Evolutionary conservation across 2,888 invertebrate genomes (phyloP).

Genomic region (Fissipunctia ypsillon): DNA sequence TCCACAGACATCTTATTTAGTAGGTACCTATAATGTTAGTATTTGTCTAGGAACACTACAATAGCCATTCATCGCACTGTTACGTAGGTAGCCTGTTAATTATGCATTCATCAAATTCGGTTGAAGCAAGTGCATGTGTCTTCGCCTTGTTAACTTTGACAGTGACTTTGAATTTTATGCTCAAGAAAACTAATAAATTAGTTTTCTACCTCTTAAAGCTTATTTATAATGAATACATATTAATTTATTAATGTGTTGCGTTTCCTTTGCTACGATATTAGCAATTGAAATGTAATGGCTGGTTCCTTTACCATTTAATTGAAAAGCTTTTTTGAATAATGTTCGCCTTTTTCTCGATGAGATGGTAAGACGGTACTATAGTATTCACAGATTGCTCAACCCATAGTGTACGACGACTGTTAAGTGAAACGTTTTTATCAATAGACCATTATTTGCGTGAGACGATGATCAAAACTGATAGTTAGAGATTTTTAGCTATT

Average conservation of each 20-base stretch:
- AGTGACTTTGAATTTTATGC: conserved; percentile 57
- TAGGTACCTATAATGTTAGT: conserved; percentile 44
- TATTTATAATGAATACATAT: conserved; percentile 11
- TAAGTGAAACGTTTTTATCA: conserved; percentile 54
- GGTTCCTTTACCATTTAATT: background rate
- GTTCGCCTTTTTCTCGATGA: background rate
- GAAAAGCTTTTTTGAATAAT: background rate
- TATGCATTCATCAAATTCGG: conserved; percentile 49
- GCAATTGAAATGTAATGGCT: background rate
- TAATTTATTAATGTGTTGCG: background rate
- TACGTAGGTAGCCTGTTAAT: conserved; percentile 43
- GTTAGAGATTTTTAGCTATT: conserved; percentile 9
- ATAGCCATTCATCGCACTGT: conserved; percentile 54
- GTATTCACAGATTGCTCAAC: conserved; percentile 38
- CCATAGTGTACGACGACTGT: conserved; percentile 24
- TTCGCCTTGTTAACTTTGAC: conserved; percentile 53
- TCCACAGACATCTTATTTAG: conserved; percentile 48
- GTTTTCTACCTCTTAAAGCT: background rate
- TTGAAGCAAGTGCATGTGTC: conserved; percentile 35
- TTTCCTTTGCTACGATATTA: background rate
- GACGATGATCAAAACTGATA: conserved; percentile 51
- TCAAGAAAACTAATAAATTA: conserved; percentile 35
- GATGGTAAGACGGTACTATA: background rate
- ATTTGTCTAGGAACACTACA: conserved; percentile 53
- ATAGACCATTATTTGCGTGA: conserved; percentile 61